These are phyloP conservation scores for Zeugodacus cucurbitae DNA, from an alignment of 1,140 invertebrate species.

Conservation along the genomic window DNA sequence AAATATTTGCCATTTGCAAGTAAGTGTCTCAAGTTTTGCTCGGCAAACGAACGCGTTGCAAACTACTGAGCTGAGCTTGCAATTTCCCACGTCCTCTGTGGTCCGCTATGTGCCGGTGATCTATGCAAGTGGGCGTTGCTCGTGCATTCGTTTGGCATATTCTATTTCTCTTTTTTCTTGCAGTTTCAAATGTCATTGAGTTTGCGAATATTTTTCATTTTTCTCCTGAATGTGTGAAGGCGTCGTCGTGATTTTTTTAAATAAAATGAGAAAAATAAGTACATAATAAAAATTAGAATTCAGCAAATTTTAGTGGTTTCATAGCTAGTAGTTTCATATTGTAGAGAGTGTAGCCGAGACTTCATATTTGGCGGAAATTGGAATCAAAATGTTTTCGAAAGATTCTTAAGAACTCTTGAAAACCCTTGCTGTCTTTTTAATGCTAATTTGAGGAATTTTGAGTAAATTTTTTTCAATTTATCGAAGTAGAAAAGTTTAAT, in stretches of 20 bases:
- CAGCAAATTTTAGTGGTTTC: no score
- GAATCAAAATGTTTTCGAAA: no score
- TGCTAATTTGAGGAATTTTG: no score
- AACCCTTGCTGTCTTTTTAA: no score
- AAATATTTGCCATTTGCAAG: neutral
- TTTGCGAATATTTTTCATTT: neutral
- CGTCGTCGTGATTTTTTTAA: neutral
- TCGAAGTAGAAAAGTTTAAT: no score
- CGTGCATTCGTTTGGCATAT: neutral
- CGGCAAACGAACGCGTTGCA: neutral
- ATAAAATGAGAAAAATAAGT: neutral
- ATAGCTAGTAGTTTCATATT: no score
- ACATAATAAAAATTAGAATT: neutral
- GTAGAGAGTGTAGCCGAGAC: no score
- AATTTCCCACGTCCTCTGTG: slow-evolving; percentile 19
- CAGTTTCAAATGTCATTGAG: neutral
- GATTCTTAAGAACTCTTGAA: no score
- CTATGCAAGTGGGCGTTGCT: slow-evolving; percentile 11
- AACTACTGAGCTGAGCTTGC: neutral
- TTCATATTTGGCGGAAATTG: no score
- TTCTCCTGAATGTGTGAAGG: neutral
- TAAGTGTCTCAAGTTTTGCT: neutral
- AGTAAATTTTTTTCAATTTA: no score
- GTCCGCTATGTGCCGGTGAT: neutral
- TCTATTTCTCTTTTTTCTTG: neutral